These are phyloP conservation scores for Symphodus melops DNA, from an alignment of 2,113 vertebrate genomes.

Conservation along the genomic window DNA sequence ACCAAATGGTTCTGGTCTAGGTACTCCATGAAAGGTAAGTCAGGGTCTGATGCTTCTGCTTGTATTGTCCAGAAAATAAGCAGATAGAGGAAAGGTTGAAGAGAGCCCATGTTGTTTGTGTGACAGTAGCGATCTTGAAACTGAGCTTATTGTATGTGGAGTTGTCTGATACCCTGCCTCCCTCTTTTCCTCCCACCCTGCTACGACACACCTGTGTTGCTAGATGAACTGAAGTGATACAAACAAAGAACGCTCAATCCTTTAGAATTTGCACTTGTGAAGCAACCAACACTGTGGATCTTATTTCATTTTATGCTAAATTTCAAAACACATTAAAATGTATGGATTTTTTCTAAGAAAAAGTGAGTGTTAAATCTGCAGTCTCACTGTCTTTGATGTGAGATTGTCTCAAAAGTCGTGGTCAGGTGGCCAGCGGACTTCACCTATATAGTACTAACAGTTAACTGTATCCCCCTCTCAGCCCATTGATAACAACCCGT, in stretches of 20 bases:
- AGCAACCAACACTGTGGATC: not conserved
- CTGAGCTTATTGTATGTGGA: conserved; percentile 28
- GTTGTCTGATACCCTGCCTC: not conserved
- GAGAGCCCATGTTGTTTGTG: conserved; percentile 57
- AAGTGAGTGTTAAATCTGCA: not conserved
- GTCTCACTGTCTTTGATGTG: not conserved
- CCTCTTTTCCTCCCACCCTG: conserved; percentile 33
- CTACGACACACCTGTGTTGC: conserved; percentile 58
- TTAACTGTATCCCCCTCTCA: not conserved
- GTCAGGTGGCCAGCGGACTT: conserved; percentile 8
- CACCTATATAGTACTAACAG: not conserved
- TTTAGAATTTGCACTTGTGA: not conserved
- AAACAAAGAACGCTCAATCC: conserved; percentile 37
- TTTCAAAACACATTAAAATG: too few species aligned
- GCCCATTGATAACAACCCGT: conserved; percentile 12
- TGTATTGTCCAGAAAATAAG: conserved; percentile 21
- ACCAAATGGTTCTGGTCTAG: conserved; percentile 71
- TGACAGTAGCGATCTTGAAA: conserved; percentile 15
- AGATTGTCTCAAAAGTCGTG: not conserved
- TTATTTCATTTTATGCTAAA: too few species aligned
- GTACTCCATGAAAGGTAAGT: conserved; percentile 77
- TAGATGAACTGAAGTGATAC: conserved; percentile 52
- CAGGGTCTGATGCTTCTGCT: conserved; percentile 18
- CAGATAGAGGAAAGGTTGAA: conserved; percentile 46
- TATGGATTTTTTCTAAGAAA: too few species aligned